Conservation (phyloP, 2,797 vertebrate species). For the Epinephelus malabaricus region DNA sequence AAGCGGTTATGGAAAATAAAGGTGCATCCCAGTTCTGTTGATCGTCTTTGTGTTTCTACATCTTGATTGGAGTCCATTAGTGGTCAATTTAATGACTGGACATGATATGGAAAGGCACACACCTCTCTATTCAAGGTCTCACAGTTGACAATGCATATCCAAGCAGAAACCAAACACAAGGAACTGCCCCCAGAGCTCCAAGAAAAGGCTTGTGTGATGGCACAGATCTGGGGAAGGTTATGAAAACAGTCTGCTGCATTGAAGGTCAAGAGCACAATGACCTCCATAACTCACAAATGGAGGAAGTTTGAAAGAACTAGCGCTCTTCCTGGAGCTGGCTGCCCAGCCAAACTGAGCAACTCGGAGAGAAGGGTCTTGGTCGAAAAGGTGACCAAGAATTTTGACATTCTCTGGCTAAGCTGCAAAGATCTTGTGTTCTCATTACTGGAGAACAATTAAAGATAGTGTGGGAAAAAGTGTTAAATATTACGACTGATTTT, state of each 20-base stretch:
- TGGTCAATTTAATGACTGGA: background rate
- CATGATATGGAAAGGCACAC: background rate
- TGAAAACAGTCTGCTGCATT: background rate
- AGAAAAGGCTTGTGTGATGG: background rate
- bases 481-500: too few species aligned
- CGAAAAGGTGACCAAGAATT: background rate
- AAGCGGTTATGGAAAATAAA: too few species aligned
- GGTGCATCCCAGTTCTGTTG: background rate
- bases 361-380: too few species aligned
- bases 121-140: background rate
- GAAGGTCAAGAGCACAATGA: background rate
- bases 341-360: background rate
- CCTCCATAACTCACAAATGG: background rate
- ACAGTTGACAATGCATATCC: background rate
- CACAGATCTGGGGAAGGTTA: background rate
- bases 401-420: too few species aligned
- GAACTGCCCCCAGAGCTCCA: background rate
- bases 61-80: background rate
- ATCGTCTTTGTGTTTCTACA: background rate
- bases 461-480: too few species aligned
- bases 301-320: background rate
- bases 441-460: too few species aligned
- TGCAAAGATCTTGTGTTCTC: too few species aligned
- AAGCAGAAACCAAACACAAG: background rate
- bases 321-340: background rate